phyloP scores from a whole-genome alignment of 2,113 vertebrate genomes.

The Hyperopisus bebe region DNA sequence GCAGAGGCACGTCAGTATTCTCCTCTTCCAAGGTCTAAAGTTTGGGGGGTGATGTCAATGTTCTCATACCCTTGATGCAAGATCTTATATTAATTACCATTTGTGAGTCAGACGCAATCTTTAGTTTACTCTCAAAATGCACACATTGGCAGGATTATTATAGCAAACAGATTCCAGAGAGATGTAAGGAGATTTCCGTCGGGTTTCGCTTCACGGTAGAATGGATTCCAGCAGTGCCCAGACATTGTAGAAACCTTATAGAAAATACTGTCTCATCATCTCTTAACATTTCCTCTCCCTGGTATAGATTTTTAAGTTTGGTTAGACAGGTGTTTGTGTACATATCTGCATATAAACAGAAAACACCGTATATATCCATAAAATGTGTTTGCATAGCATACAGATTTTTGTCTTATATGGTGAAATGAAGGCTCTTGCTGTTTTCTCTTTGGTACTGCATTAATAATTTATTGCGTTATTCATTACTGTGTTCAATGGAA shows the following conservation, averaged over 20 bases:
- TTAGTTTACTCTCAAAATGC: neutral
- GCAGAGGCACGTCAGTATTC: slow-evolving; percentile 40
- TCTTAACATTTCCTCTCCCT: slow-evolving; percentile 2
- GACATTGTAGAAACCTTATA: neutral
- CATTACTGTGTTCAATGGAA: neutral
- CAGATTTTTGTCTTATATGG: neutral
- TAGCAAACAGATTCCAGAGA: neutral
- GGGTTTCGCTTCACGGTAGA: neutral
- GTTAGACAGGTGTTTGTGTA: neutral
- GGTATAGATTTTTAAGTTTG: neutral
- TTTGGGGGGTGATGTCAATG: slow-evolving; percentile 32
- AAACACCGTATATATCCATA: neutral
- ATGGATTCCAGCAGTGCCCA: neutral
- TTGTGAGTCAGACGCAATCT: neutral
- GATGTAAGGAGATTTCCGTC: neutral
- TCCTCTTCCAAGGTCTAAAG: slow-evolving; percentile 51
- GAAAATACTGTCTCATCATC: neutral
- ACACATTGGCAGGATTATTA: too few relatives aligned
- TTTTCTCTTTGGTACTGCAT: neutral
- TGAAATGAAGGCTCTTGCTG: neutral
- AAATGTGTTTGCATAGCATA: neutral
- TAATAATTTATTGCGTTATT: neutral
- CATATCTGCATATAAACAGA: neutral
- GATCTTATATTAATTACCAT: neutral
- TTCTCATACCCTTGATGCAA: slow-evolving; percentile 7